Conservation (phyloP, 2,888 invertebrate genomes). For the Gryllus longicercus region DNA sequence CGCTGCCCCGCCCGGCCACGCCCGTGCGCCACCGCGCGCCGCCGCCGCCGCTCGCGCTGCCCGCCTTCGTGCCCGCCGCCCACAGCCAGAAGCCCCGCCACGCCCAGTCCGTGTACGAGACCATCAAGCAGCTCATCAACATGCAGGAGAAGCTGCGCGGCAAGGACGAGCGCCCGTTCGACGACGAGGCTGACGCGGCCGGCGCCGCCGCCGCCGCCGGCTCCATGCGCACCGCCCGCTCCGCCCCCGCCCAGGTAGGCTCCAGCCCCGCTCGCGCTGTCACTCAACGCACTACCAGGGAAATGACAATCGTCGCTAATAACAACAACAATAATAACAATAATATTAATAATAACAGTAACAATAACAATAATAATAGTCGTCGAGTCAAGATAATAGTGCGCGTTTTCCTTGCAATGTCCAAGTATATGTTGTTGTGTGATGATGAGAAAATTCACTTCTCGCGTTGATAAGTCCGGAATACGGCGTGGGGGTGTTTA, state of each 20-base stretch:
- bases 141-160: slow-evolving; percentile 54
- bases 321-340: too few relatives aligned
- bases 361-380: too few relatives aligned
- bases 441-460: too few relatives aligned
- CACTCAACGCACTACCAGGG: too few relatives aligned
- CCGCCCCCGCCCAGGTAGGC: not conserved
- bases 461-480: too few relatives aligned
- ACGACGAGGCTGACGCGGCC: not conserved
- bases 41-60: slow-evolving; percentile 52
- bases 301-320: too few relatives aligned
- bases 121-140: slow-evolving; percentile 55
- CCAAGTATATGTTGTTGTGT: too few relatives aligned
- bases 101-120: slow-evolving; percentile 53
- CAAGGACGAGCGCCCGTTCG: not conserved
- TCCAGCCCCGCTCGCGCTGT: too few relatives aligned
- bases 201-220: not conserved
- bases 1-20: slow-evolving; percentile 59
- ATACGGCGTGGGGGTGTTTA: too few relatives aligned
- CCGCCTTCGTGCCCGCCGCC: slow-evolving; percentile 41
- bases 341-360: too few relatives aligned
- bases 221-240: not conserved
- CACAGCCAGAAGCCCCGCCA: slow-evolving; percentile 23
- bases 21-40: slow-evolving; percentile 55
- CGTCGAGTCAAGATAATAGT: too few relatives aligned
- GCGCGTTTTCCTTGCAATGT: too few relatives aligned